Evolutionary conservation across 2,888 invertebrate genomes (phyloP).

Genomic region (Ptycholaimellus sp.): DNA sequence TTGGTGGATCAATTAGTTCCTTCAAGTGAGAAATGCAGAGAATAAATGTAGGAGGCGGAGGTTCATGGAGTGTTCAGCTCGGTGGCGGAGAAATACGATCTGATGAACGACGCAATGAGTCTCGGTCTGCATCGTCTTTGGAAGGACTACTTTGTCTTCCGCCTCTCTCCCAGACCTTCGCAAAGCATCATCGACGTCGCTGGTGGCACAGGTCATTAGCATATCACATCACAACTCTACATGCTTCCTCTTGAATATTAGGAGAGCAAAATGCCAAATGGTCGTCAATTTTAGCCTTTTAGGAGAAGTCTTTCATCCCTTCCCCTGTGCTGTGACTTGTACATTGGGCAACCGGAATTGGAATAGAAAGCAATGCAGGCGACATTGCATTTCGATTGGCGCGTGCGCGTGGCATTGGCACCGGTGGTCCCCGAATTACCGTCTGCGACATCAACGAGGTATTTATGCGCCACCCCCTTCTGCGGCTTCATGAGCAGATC

Average conservation of each 20-base stretch:
- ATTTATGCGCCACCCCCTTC: too few species aligned
- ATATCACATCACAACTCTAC: too few species aligned
- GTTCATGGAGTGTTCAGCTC: constrained; percentile 78
- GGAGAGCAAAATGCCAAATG: too few species aligned
- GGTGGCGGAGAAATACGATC: constrained; percentile 73
- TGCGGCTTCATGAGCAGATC: too few species aligned
- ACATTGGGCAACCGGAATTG: too few species aligned
- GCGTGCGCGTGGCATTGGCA: constrained; percentile 9
- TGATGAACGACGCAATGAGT: constrained; percentile 97
- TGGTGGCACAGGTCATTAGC: constrained; percentile 94
- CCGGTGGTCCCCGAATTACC: constrained; percentile 27
- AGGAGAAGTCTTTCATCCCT: too few species aligned
- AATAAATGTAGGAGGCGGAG: too few species aligned
- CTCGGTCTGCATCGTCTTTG: constrained; percentile 74
- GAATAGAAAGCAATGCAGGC: too few species aligned
- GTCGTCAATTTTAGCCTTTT: too few species aligned
- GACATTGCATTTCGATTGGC: constrained; percentile 73
- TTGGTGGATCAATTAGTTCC: too few species aligned
- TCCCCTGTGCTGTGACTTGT: too few species aligned
- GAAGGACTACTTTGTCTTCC: constrained; percentile 71
- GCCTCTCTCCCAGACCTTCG: constrained; percentile 47
- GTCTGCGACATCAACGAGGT: constrained; percentile 60
- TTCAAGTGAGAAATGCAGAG: too few species aligned
- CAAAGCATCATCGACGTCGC: constrained; percentile 71
- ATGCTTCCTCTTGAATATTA: not conserved